Evolutionary conservation across 2,113 vertebrate species (phyloP).

Genomic region (Alligator sinensis): DNA sequence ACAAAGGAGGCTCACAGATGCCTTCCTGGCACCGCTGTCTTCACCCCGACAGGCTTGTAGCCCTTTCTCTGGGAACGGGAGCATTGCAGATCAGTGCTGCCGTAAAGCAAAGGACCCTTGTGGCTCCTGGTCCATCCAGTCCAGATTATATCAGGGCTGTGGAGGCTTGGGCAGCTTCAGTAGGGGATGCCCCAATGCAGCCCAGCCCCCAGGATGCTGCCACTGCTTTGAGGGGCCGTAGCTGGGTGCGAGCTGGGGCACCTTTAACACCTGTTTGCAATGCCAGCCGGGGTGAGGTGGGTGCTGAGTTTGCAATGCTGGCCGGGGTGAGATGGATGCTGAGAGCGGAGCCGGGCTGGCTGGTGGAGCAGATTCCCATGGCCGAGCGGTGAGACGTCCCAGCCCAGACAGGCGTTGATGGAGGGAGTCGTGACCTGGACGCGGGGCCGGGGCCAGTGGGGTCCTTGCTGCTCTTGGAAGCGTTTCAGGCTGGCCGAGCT

Average conservation of each 20-base stretch:
- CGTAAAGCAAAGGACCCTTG: too few species aligned
- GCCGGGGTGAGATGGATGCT: fast-evolving
- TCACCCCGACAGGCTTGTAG: neutral
- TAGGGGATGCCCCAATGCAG: neutral
- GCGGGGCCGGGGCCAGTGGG: neutral
- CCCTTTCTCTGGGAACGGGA: neutral
- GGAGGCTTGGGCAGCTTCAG: neutral
- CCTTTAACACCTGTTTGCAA: neutral
- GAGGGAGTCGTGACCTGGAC: neutral
- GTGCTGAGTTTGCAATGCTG: neutral
- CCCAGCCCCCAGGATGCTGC: neutral
- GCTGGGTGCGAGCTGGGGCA: neutral
- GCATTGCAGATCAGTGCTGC: neutral
- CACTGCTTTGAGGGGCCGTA: neutral
- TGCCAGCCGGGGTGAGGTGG: fast-evolving
- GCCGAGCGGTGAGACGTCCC: too few species aligned
- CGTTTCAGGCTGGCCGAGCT: neutral
- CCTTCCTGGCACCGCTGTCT: neutral
- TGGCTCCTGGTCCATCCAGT: too few species aligned
- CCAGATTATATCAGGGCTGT: too few species aligned
- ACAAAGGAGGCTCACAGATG: neutral
- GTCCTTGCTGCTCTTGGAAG: neutral
- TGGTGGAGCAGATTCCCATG: too few species aligned
- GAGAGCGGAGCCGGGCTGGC: too few species aligned
- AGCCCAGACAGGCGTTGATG: neutral